Evolutionary conservation across 2,888 invertebrate species (phyloP).

Genomic region (Parthenolecanium corni): DNA sequence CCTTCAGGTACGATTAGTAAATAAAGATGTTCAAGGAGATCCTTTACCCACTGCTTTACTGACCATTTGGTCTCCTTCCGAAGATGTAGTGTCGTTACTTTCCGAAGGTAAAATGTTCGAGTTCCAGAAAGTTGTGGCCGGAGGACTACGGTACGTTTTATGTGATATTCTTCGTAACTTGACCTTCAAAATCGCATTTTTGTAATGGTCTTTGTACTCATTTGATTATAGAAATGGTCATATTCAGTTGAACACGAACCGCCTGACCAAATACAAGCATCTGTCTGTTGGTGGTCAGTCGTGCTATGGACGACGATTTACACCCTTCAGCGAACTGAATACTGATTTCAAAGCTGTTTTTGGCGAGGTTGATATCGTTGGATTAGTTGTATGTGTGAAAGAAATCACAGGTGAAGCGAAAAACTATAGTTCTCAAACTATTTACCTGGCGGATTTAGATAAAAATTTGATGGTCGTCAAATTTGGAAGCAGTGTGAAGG

Average conservation of each 20-base stretch:
- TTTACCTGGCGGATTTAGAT: slow-evolving; percentile 48
- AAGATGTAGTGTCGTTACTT: slow-evolving; percentile 47
- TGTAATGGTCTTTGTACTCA: neutral
- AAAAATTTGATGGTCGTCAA: slow-evolving; percentile 45
- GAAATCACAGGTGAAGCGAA: slow-evolving; percentile 36
- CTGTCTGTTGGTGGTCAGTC: neutral
- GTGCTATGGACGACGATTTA: neutral
- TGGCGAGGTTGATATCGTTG: slow-evolving; percentile 63
- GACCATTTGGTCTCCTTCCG: slow-evolving; percentile 60
- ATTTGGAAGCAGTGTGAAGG: slow-evolving; percentile 46
- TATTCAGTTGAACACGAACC: slow-evolving; percentile 24
- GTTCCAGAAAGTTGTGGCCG: slow-evolving; percentile 37
- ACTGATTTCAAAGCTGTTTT: slow-evolving; percentile 37
- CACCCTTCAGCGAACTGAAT: neutral
- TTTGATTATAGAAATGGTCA: slow-evolving; percentile 27
- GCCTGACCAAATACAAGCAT: slow-evolving; percentile 20
- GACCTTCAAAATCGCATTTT: neutral
- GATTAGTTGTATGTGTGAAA: slow-evolving; percentile 48
- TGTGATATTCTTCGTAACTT: neutral
- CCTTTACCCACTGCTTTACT: slow-evolving; percentile 41
- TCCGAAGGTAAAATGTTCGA: slow-evolving; percentile 49
- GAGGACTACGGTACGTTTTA: slow-evolving; percentile 28
- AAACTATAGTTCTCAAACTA: slow-evolving; percentile 41
- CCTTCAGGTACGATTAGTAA: slow-evolving; percentile 39
- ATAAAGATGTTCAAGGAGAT: slow-evolving; percentile 35